Base-by-base conservation (phyloP, 2,797 vertebrate genomes). In the Myotis vivesi region DNA sequence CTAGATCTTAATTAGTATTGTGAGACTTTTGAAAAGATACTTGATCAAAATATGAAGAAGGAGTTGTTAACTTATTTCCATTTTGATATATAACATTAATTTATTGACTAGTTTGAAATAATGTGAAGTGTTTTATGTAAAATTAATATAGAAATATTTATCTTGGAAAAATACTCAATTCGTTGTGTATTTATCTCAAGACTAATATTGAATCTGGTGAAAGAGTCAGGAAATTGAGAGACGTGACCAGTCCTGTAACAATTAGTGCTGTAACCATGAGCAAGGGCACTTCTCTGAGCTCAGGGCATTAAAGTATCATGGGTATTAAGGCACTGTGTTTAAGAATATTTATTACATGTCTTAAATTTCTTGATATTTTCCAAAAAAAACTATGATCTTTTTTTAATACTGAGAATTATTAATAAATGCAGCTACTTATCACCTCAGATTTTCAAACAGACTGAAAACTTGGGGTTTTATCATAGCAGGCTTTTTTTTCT, bases 121-220 rank as follows among this genome's bases (percentile, higher is more conserved):
- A 91, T 96, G 68, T 97, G 87, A 89, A 91, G 1, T 81, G 44
- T 93, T 83, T 79, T 83, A 51, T 75, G 28, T 94, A n/a, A 96
- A 93, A 91, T 71, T 72, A 75, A 71, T 79, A 68, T 69, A 87
- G 62, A 95, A 53, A 51, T 91, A 46, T 33, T 92, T 95, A 89
- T 87, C 59, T 68, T 87, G 55, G 30, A 30, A 77, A 87, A 79
- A n/a, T 68, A 36, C 13, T 57, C 51, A 72, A 46, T 82, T 89
- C 15, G 1, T 57, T 83, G 51, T 57, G 38, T 80, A 77, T 94
- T 80, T 94, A 64, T 88, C 46, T 95, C 44, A 92, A 79, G 82
- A 62, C n/a, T 69, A 62, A 44, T 82, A 66, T 13, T 92, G 46
- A n/a, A 53, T 9, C 71, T 81, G 16, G 33, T 68, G 3, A 80